Evolutionary conservation across 2,888 invertebrate species (phyloP), one percentile per base, ranked within the genome.

Genomic region (Leptinotarsa peninsularis): DNA sequence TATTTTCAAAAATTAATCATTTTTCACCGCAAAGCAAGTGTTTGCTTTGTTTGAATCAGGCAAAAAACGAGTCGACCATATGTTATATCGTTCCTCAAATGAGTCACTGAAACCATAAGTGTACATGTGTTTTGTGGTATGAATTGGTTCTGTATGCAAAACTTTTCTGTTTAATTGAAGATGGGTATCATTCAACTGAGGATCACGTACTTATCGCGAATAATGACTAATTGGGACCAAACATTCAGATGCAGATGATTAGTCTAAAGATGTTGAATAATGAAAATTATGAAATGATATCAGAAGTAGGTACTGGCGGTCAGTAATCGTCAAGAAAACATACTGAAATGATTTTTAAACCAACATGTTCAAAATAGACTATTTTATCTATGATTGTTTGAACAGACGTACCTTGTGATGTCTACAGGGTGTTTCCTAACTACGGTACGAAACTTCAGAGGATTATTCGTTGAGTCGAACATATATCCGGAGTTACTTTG

Each of bases 51-150:
- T 43, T 23, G 4, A 56, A 43, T 56, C 43, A n/a, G 14, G 21
- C 7, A 69, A 69, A 54, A 43, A 56, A 69, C 56, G 69, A 69
- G 23, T 43, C 54, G 54, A 33, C 27, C 54, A 69, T 69, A 4
- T 69, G 54, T 43, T 50, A 49, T 18, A 56, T 69, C 58, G 23
- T 23, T 58, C 43, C 43, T n/a, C 49, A 27, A 17, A 17, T 56
- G 23, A 56, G 43, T 69, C 33, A 69, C 18, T 69, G 1, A n/a
- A 17, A 43, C 56, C 18, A 18, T 56, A 13, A 56, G 54, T 56
- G 49, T 43, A 69, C 49, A 69, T 69, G 56, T 69, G 56, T 33
- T 49, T 69, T 43, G 56, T 69, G 18, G 69, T 69, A 54, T 69
- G 69, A 69, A 69, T 69, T 56, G 33, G 18, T 17, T 33, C 33